phyloP scores from a whole-genome alignment of 2,113 vertebrate species.

The Antechinus stuartii region DNA sequence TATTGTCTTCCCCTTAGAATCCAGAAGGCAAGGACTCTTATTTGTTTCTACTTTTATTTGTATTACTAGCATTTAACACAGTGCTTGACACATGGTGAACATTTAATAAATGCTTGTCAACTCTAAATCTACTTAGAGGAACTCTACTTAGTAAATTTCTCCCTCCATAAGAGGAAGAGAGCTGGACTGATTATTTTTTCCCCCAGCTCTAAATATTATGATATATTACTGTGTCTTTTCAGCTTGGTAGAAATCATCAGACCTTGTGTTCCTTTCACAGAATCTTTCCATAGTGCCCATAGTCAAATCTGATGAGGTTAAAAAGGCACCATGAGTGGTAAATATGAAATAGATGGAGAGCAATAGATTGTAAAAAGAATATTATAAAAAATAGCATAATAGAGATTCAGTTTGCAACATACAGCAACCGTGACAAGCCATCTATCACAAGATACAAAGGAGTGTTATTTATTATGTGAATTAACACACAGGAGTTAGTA shows the following conservation, averaged over 20 bases:
- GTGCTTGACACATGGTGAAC: neutral
- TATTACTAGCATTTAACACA: neutral
- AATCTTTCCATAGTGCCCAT: neutral
- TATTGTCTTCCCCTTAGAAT: neutral
- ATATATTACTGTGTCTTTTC: neutral
- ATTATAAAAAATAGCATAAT: too few relatives aligned
- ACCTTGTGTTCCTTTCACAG: neutral
- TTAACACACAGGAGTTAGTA: too few relatives aligned
- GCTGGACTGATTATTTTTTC: neutral
- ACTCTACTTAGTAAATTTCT: neutral
- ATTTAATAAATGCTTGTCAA: neutral
- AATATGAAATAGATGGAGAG: too few relatives aligned
- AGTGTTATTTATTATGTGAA: too few relatives aligned
- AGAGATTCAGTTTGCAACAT: too few relatives aligned
- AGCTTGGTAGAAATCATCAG: neutral
- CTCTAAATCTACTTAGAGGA: neutral
- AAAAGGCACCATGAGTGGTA: too few relatives aligned
- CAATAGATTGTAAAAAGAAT: too few relatives aligned
- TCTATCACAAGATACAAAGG: too few relatives aligned
- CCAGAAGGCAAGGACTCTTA: neutral
- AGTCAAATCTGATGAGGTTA: neutral
- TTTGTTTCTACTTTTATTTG: neutral
- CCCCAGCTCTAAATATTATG: neutral
- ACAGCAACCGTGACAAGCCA: too few relatives aligned
- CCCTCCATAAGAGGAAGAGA: neutral